Conservation (phyloP, 2,113 vertebrate species). For the Lasiurus borealis region DNA sequence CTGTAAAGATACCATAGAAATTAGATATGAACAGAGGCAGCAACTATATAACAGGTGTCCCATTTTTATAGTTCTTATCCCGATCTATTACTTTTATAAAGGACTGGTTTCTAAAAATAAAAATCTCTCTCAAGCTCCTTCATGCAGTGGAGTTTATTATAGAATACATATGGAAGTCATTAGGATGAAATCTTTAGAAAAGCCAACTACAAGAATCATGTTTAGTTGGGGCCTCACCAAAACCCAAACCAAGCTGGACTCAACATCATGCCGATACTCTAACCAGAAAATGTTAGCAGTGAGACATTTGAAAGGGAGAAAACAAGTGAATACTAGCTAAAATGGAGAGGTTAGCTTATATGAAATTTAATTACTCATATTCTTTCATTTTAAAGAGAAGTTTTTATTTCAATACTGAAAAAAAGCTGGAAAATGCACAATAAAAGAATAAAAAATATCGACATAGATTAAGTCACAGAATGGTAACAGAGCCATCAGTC, state of each 20-base stretch:
- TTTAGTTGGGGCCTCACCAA: background rate
- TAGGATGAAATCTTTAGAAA: background rate
- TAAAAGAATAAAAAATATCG: background rate
- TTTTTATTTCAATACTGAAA: background rate
- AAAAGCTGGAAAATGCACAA: background rate
- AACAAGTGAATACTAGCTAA: background rate
- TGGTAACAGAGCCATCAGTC: background rate
- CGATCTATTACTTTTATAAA: background rate
- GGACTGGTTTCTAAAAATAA: background rate
- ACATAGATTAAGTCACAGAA: background rate
- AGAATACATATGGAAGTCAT: background rate
- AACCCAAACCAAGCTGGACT: background rate
- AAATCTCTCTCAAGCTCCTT: background rate
- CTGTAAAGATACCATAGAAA: background rate
- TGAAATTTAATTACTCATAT: slow-evolving; percentile 1
- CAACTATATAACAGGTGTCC: background rate
- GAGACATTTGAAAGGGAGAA: background rate
- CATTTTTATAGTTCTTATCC: background rate
- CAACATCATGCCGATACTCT: background rate
- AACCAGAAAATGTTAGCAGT: background rate
- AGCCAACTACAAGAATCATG: background rate
- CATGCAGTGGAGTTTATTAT: background rate
- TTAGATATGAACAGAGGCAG: background rate
- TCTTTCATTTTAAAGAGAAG: background rate
- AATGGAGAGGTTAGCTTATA: background rate